Evolutionary conservation across 1,140 invertebrate species (phyloP), one percentile per base, ranked within the genome.

Genomic region (Trissolcus basalis): DNA sequence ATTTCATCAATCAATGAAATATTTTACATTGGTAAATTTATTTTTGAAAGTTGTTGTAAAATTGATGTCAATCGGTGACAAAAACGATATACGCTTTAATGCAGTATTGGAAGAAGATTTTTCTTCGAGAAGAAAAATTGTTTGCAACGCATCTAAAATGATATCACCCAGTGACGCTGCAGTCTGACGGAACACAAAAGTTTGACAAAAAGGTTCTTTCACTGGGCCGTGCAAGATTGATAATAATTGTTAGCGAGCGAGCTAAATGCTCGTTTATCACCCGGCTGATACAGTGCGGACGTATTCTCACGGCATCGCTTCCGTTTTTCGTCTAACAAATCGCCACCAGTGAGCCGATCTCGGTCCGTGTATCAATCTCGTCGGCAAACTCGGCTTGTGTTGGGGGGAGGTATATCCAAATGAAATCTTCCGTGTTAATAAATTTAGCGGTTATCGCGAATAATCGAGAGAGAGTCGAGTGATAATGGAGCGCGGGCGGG

Each of bases 381-480:
- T 13, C 8, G 7, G 19, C 19, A n/a, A 39, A n/a, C 19, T 32
- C 33, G 15, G 43, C 13, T 13, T 44, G 12, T 19, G 9, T 48
- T 27, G 19, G 19, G 6, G 19, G 19, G 19, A 58, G 15, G 49
- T 67, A 64, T 80, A 84, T 83, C 83, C 67, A 81, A 84, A 83
- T 84, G 81, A 82, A 81, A 85, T 84, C 83, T 85, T 80, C 65
- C 58, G 70, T 73, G 78, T 78, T 80, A 85, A 85, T 85, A 85
- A 84, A 85, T 85, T 83, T 72, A 64, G 69, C 68, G 74, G 69
- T 81, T 85, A 85, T 83, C 82, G 71, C 64, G 51, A 72, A 77
- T 80, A 82, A 80, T 78, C 65, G 77, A 71, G 56, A 76, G 67
- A 77, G 79, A 27, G 19, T 27, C 81, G 79, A 69, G 69, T 63